These are phyloP conservation scores for Nyctibius bracteatus DNA, from an alignment of 2,113 vertebrate species.

Conservation along the genomic window DNA sequence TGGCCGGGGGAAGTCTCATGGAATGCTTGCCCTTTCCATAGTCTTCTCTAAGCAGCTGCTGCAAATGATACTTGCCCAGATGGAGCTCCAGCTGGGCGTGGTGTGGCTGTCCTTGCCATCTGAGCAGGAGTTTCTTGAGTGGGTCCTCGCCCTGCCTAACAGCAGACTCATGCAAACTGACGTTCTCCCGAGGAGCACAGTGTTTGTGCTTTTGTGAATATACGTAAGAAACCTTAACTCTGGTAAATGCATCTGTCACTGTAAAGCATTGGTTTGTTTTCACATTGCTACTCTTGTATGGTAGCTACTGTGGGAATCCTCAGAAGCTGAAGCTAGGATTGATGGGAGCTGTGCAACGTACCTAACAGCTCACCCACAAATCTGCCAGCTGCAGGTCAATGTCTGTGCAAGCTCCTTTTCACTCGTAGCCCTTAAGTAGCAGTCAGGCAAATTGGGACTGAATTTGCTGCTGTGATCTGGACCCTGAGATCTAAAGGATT, in stretches of 20 bases:
- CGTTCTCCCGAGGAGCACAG: neutral
- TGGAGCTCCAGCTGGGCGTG: rapidly evolving
- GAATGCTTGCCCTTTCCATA: neutral
- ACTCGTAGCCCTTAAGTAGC: neutral
- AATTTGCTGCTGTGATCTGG: neutral
- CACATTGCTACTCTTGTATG: neutral
- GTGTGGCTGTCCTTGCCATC: neutral
- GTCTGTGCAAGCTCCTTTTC: neutral
- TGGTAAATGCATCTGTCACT: neutral
- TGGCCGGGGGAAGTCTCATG: neutral
- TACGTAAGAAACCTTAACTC: neutral
- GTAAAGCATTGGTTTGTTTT: neutral
- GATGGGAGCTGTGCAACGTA: rapidly evolving
- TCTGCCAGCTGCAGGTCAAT: neutral
- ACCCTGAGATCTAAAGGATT: neutral
- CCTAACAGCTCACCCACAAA: neutral
- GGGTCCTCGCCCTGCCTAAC: neutral
- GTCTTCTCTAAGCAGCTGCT: neutral
- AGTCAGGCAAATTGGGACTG: neutral
- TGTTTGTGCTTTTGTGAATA: neutral
- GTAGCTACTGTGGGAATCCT: neutral
- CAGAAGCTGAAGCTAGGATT: neutral
- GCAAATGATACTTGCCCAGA: neutral
- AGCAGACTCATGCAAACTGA: neutral
- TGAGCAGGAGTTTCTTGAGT: neutral